A percentile compares a stretch with the other conserved stretches of the same genome.
phyloP scores from a whole-genome alignment of 2,888 invertebrate species.

The Eristalinus aeneus region DNA sequence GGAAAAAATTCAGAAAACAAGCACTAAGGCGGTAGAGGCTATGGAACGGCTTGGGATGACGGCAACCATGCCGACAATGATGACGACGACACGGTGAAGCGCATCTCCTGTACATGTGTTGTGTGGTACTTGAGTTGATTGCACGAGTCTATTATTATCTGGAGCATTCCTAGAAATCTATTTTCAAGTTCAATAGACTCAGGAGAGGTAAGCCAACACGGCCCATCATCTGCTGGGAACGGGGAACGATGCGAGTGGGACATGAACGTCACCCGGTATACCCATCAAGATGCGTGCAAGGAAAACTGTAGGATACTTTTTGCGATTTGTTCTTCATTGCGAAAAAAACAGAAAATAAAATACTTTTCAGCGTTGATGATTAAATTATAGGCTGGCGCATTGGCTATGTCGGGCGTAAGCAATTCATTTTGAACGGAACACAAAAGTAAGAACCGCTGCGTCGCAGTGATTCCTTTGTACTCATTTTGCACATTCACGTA shows the following conservation, averaged over 20 bases:
- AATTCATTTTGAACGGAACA: constrained; percentile 36
- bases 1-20: constrained; percentile 1
- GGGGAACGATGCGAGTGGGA: background rate
- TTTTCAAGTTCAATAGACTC: constrained; percentile 68
- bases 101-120: constrained; percentile 16
- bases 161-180: constrained; percentile 70
- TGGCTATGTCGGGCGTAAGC: constrained; percentile 56
- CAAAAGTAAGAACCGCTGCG: background rate
- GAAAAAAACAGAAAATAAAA: constrained; percentile 24
- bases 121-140: constrained; percentile 61
- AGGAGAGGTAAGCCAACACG: background rate
- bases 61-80: constrained; percentile 30
- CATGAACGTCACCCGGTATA: constrained; percentile 9
- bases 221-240: background rate
- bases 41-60: constrained; percentile 28
- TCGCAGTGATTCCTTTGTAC: constrained; percentile 1
- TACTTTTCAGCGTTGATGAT: constrained; percentile 73
- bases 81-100: constrained; percentile 37
- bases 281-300: constrained; percentile 60
- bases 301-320: constrained; percentile 44
- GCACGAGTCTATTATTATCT: constrained; percentile 67
- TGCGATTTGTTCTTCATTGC: background rate
- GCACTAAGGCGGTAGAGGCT: constrained; percentile 11
- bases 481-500: background rate
- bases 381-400: constrained; percentile 71